Conservation (phyloP, 2,888 invertebrate genomes). For the Pimpla rufipes region DNA sequence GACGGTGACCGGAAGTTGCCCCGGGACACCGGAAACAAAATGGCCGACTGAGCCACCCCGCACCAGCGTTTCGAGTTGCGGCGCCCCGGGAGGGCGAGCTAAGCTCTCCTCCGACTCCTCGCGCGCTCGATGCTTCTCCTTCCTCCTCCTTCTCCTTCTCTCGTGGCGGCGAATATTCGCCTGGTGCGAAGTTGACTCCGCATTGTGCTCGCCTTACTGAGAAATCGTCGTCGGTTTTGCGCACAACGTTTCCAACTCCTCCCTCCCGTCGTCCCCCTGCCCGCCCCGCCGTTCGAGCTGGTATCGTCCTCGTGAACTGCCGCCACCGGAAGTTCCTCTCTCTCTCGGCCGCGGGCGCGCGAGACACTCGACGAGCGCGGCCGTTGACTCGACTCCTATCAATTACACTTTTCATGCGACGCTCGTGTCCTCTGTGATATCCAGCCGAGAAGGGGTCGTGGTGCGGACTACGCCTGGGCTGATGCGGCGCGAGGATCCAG, state of each 20-base stretch:
- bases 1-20: slow-evolving; percentile 84
- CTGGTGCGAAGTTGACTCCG: slow-evolving; percentile 75
- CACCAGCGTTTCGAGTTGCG: slow-evolving; percentile 17
- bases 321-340: slow-evolving; percentile 61
- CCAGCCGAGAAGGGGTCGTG: too few species aligned
- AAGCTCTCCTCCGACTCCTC: slow-evolving; percentile 36
- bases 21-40: slow-evolving; percentile 85
- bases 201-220: slow-evolving; percentile 78
- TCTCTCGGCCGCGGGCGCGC: slow-evolving; percentile 34
- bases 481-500: not conserved
- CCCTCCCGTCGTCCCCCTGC: slow-evolving; percentile 59
- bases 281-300: slow-evolving; percentile 26
- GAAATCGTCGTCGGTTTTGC: slow-evolving; percentile 72
- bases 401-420: slow-evolving; percentile 5
- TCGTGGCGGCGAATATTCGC: slow-evolving; percentile 46
- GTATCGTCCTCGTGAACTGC: slow-evolving; percentile 55
- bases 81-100: slow-evolving; percentile 60
- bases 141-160: not conserved
- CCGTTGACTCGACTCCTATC: slow-evolving; percentile 44
- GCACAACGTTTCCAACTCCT: too few species aligned
- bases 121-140: not conserved
- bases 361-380: not conserved
- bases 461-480: too few species aligned
- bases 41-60: slow-evolving; percentile 77
- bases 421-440: too few species aligned